A percentile compares a stretch with the other conserved stretches of the same genome.
These are phyloP conservation scores for Melipona beecheii DNA, from an alignment of 2,888 invertebrate genomes.

Conservation along the genomic window DNA sequence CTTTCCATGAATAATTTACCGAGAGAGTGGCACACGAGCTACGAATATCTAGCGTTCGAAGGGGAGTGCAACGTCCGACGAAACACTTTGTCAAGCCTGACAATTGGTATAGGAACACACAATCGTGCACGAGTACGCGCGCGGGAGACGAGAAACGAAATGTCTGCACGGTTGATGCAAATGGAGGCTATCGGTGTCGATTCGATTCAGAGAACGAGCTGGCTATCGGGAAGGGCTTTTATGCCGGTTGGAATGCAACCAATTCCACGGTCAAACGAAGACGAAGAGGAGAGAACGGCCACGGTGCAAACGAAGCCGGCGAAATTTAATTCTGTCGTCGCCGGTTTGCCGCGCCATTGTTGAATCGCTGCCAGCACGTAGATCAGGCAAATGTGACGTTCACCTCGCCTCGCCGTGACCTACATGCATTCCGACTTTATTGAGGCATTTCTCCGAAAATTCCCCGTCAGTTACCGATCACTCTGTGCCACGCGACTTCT, in stretches of 20 bases:
- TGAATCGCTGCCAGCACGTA: constrained; percentile 70
- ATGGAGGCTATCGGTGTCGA: constrained; percentile 34
- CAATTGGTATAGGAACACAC: neutral
- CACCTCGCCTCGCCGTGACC: constrained; percentile 68
- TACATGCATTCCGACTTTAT: constrained; percentile 72
- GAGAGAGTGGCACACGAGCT: neutral
- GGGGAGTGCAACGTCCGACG: neutral
- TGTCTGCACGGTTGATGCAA: constrained; percentile 42
- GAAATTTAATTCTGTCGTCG: constrained; percentile 69
- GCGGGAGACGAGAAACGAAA: neutral
- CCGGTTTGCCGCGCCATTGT: constrained; percentile 59
- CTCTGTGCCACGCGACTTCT: neutral
- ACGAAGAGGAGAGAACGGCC: constrained; percentile 18
- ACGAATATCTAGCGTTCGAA: neutral
- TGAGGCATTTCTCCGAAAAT: constrained; percentile 63
- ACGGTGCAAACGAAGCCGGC: constrained; percentile 66
- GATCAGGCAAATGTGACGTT: constrained; percentile 67
- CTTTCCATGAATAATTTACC: too few species aligned
- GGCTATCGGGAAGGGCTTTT: constrained; percentile 45
- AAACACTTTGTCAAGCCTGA: neutral
- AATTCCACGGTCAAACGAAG: constrained; percentile 64
- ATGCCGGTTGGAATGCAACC: constrained; percentile 68
- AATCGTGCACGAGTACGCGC: neutral
- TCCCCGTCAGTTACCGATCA: neutral
- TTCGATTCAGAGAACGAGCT: constrained; percentile 36